Evolutionary conservation across 2,113 vertebrate species (phyloP).

Genomic region (Thymallus thymallus): DNA sequence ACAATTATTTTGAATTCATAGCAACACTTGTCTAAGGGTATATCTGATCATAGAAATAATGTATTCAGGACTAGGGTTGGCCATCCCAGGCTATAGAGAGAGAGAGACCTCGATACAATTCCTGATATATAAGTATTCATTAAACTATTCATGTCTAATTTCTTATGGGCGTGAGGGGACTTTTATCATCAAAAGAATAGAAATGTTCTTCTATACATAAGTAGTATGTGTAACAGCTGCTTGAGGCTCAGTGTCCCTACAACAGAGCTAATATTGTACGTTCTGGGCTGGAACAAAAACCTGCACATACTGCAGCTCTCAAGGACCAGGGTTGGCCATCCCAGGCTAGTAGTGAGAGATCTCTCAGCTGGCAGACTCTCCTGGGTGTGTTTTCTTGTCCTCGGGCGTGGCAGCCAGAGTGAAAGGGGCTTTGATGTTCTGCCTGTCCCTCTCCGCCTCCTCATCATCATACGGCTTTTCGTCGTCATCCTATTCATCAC

Average conservation of each 20-base stretch:
- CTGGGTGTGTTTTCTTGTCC: constrained; percentile 80
- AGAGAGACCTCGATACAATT: background rate
- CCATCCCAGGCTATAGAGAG: background rate
- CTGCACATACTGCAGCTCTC: background rate
- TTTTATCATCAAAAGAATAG: too few relatives aligned
- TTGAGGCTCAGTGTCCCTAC: background rate
- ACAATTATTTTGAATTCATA: constrained; percentile 67
- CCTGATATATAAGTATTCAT: background rate
- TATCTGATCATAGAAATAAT: background rate
- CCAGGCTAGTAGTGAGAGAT: background rate
- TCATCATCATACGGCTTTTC: constrained; percentile 85
- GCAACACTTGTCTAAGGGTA: constrained; percentile 6
- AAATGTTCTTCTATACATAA: background rate
- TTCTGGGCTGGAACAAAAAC: background rate
- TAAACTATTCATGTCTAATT: background rate
- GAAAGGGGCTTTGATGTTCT: constrained; percentile 88
- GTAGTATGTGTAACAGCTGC: background rate
- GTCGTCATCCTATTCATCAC: constrained; percentile 78
- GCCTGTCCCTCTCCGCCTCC: constrained; percentile 87
- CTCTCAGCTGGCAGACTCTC: constrained; percentile 76
- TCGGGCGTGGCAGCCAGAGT: constrained; percentile 62
- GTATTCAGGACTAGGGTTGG: background rate
- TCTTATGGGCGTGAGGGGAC: too few relatives aligned
- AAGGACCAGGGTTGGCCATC: background rate
- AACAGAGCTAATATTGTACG: background rate